Conservation (phyloP, 2,113 vertebrate species). For the Potamarius usumacintae region DNA sequence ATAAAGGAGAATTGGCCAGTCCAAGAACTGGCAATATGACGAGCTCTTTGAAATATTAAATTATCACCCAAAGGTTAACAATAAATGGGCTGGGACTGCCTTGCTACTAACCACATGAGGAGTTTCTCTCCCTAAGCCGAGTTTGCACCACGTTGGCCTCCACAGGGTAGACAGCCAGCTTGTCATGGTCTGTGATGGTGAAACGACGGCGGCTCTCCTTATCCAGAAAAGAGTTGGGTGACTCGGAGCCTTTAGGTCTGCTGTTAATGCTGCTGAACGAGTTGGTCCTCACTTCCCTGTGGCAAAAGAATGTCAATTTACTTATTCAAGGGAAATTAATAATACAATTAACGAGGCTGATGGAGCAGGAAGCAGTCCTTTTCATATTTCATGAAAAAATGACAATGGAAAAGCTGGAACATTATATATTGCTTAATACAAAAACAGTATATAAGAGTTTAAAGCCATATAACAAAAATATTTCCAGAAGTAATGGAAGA, state of each 20-base stretch:
- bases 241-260: constrained; percentile 78
- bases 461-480: neutral
- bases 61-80: neutral
- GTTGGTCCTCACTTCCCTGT: constrained; percentile 76
- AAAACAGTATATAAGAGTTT: neutral
- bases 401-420: neutral
- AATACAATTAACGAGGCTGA: neutral
- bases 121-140: constrained; percentile 80
- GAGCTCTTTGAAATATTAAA: neutral
- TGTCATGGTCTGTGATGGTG: constrained; percentile 75
- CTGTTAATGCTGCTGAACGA: constrained; percentile 65
- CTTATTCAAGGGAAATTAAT: neutral
- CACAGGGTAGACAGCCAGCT: constrained; percentile 65
- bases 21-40: neutral
- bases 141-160: constrained; percentile 74
- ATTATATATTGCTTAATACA: neutral
- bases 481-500: neutral
- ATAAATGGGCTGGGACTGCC: neutral
- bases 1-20: neutral
- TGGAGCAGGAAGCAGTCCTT: neutral
- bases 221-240: constrained; percentile 89
- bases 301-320: neutral
- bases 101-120: constrained; percentile 74
- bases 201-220: constrained; percentile 76
- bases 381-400: neutral